phyloP scores from a whole-genome alignment of 1,140 invertebrate species.

The Odontomachus brunneus region DNA sequence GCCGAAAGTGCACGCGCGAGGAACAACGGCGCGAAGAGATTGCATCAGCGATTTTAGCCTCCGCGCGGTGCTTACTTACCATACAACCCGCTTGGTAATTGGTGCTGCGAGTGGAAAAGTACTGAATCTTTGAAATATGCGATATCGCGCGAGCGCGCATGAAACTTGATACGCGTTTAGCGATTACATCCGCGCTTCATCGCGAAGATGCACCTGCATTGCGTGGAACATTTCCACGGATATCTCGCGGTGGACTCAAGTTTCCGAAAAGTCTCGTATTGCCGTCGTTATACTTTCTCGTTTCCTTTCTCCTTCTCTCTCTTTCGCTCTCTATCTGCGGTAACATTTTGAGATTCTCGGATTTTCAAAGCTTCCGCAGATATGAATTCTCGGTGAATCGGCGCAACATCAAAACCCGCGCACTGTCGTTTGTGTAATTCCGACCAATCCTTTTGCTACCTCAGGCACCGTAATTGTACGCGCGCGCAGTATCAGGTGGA shows the following conservation, averaged over 20 bases:
- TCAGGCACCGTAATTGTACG: conserved; percentile 41
- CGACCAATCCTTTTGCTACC: conserved; percentile 49
- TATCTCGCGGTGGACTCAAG: conserved; percentile 21
- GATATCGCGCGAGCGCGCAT: too few relatives aligned
- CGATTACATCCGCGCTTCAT: background rate
- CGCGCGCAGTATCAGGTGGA: conserved; percentile 21
- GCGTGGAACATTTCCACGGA: conserved; percentile 20
- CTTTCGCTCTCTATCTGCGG: background rate
- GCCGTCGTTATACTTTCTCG: background rate
- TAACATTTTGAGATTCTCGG: conserved; percentile 41
- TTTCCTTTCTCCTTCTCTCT: background rate
- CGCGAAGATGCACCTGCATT: background rate
- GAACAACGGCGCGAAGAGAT: conserved; percentile 17
- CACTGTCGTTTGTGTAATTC: conserved; percentile 35
- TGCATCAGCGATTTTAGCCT: conserved; percentile 21
- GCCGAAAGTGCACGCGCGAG: conserved; percentile 12
- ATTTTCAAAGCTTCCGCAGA: conserved; percentile 34
- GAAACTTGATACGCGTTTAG: conserved; percentile 7
- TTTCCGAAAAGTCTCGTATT: conserved; percentile 48
- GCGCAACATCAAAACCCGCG: conserved; percentile 19
- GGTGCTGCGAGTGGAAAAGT: background rate
- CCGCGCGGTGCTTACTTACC: background rate
- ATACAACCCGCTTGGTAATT: background rate
- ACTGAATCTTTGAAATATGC: background rate
- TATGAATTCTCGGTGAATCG: conserved; percentile 30